A percentile compares a stretch with the other conserved stretches of the same genome.
Evolutionary conservation across 2,113 vertebrate genomes (phyloP).

Genomic region (Melierax canorus): DNA sequence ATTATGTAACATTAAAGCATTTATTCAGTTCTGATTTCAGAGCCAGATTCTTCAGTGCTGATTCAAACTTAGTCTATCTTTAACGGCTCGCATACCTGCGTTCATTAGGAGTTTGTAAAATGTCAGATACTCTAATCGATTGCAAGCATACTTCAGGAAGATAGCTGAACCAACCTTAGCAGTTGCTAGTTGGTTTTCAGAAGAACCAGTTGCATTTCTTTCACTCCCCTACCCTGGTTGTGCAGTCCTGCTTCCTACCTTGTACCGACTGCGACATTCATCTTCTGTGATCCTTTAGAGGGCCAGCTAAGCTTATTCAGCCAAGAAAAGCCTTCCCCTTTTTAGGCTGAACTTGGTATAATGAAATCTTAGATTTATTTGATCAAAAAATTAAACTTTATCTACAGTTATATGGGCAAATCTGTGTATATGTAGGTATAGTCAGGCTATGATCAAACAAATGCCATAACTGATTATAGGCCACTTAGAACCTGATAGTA

Average conservation of each 20-base stretch:
- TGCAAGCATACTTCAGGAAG: neutral
- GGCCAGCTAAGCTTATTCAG: neutral
- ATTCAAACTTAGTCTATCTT: neutral
- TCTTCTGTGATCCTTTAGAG: neutral
- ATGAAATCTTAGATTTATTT: neutral
- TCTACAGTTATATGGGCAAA: neutral
- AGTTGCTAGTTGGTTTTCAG: neutral
- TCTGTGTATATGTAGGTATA: neutral
- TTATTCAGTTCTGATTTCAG: constrained; percentile 30
- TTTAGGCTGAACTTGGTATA: neutral
- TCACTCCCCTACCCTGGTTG: neutral
- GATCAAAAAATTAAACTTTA: neutral
- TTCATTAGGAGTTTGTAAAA: neutral
- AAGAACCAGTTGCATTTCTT: neutral
- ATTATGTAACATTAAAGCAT: constrained; percentile 46
- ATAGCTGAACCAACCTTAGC: neutral
- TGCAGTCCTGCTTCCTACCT: neutral
- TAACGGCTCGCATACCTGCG: neutral
- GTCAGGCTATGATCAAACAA: neutral
- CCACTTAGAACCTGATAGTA: neutral
- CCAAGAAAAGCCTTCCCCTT: neutral
- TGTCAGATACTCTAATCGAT: neutral
- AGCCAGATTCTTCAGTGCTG: neutral
- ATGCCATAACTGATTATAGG: neutral
- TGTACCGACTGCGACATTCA: neutral